phyloP scores from a whole-genome alignment of 1,140 invertebrate species.

The Meloidogyne hapla region DNA sequence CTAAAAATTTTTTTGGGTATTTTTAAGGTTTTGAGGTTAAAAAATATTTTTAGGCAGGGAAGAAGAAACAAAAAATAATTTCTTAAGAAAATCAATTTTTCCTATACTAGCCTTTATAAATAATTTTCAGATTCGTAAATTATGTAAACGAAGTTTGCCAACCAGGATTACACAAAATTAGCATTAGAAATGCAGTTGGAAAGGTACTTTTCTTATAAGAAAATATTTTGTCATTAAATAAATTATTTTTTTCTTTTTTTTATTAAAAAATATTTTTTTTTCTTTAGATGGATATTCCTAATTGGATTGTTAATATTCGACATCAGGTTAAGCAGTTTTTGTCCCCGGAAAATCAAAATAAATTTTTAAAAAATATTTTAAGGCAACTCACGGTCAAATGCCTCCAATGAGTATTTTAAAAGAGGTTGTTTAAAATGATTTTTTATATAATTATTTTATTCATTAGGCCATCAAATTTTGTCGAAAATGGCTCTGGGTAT shows the following conservation, averaged over 20 bases:
- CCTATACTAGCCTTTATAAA: too few relatives aligned
- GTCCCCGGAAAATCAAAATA: too few relatives aligned
- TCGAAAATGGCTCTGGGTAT: slow-evolving; percentile 40
- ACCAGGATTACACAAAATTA: slow-evolving; percentile 11
- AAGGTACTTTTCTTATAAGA: too few relatives aligned
- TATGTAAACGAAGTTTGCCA: slow-evolving; percentile 41
- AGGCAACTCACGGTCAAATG: slow-evolving; percentile 30
- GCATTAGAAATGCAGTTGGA: slow-evolving; percentile 21
- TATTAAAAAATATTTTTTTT: slow-evolving; percentile 7
- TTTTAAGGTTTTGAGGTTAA: too few relatives aligned
- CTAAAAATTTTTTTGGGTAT: not conserved
- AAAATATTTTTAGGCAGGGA: too few relatives aligned
- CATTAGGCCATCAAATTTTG: slow-evolving; percentile 29
- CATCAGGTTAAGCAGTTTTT: slow-evolving; percentile 8
- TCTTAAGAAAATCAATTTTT: too few relatives aligned
- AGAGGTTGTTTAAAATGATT: not conserved
- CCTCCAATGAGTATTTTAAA: slow-evolving; percentile 29
- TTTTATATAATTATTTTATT: too few relatives aligned
- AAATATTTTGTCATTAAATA: too few relatives aligned
- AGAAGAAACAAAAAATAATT: too few relatives aligned
- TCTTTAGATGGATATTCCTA: slow-evolving; percentile 35
- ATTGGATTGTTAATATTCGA: slow-evolving; percentile 31
- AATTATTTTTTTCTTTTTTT: too few relatives aligned
- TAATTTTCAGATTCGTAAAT: slow-evolving; percentile 37
- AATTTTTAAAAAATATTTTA: too few relatives aligned